phyloP scores from a whole-genome alignment of 2,113 vertebrate genomes.

The Centropus unirufus region DNA sequence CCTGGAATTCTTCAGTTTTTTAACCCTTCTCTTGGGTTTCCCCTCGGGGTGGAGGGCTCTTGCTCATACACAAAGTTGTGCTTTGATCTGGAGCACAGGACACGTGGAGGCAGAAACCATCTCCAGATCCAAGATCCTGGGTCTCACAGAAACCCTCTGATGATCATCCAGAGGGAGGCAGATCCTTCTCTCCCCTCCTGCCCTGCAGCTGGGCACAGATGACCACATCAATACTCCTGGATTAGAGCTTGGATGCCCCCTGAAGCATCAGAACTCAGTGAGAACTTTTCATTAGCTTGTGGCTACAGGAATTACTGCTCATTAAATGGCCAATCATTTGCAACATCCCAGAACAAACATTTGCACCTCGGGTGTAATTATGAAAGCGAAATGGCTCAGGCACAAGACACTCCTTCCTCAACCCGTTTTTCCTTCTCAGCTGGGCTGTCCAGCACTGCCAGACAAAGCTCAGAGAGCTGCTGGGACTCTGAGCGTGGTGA shows the following conservation, averaged over 20 bases:
- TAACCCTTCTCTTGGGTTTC: not conserved
- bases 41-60: not conserved
- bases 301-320: slow-evolving; percentile 52
- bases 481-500: not conserved
- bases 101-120: not conserved
- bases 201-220: not conserved
- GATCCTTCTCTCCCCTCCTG: not conserved
- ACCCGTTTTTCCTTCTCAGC: not conserved
- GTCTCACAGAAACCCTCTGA: not conserved
- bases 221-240: not conserved
- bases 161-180: not conserved
- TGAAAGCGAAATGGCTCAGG: not conserved
- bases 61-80: not conserved
- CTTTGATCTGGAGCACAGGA: not conserved
- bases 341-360: slow-evolving; percentile 31
- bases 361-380: slow-evolving; percentile 43
- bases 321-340: slow-evolving; percentile 17
- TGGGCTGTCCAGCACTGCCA: not conserved
- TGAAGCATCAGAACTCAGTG: not conserved
- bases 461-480: not conserved
- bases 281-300: slow-evolving; percentile 30
- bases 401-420: not conserved
- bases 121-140: not conserved
- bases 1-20: not conserved
- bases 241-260: not conserved